Percentiles rank a stretch among this genome's conserved stretches.
phyloP scores from a whole-genome alignment of 2,113 vertebrate species.

The Pteruthius melanotis region DNA sequence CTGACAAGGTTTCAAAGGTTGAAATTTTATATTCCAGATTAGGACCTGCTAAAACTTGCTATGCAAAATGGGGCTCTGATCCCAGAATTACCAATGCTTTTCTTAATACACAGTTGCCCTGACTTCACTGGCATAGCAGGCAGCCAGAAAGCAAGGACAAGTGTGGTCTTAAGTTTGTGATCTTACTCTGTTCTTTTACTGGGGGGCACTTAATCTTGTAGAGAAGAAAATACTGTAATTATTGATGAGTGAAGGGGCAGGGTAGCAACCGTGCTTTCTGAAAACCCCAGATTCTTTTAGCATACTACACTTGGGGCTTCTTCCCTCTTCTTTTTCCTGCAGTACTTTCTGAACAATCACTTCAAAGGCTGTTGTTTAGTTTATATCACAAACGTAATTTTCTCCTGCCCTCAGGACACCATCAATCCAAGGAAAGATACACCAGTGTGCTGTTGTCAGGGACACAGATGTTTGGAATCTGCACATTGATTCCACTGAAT shows the following conservation, averaged over 20 bases:
- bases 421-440: not conserved
- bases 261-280: not conserved
- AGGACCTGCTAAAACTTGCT: not conserved
- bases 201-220: not conserved
- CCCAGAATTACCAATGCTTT: not conserved
- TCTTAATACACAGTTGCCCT: not conserved
- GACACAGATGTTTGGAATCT: conserved; percentile 27
- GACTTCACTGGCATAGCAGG: not conserved
- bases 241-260: not conserved
- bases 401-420: conserved; percentile 26
- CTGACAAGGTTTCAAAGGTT: not conserved
- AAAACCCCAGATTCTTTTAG: not conserved
- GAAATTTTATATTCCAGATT: not conserved
- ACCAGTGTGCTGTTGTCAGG: conserved; percentile 10
- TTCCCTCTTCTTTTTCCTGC: not conserved
- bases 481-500: not conserved
- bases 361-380: conserved; percentile 28
- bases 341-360: conserved; percentile 6
- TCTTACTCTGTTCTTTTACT: not conserved
- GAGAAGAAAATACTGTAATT: not conserved
- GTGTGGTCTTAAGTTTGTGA: not conserved
- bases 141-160: not conserved
- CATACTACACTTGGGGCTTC: not conserved
- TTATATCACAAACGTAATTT: conserved; percentile 32
- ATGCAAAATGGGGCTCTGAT: not conserved